Evolutionary conservation across 1,140 invertebrate genomes (phyloP), one percentile per base, ranked within the genome.

Genomic region (Cydia fagiglandana): DNA sequence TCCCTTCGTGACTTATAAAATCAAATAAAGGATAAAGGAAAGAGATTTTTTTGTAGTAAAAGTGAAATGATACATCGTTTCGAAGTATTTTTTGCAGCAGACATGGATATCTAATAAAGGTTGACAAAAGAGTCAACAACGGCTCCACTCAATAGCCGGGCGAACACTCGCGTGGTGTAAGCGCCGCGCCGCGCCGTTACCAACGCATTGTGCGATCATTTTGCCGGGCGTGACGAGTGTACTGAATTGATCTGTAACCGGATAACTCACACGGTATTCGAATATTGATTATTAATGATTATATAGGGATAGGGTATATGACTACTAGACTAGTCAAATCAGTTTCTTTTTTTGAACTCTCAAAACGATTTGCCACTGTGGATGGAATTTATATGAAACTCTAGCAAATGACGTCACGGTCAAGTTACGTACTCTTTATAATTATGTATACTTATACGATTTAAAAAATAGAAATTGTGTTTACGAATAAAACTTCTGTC

Each of bases 221-320:
- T 82, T 80, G 79, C 80, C 78, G 83, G 84, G 86, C 85, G 85
- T 86, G 84, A 83, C 81, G 9, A 20, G 10, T 7, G 47, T n/a
- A n/a, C 56, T 47, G 45, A 70, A 70, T 38, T 70, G 38, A 70
- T 45, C n/a, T 61, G 56, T 61, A 61, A 61, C 56, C 56, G 56
- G 20, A 61, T 61, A 61, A 61, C 56, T 24, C 17, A 61, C 6
- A 61, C n/a, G 20, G n/a, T 61, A 61, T 61, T 61, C 20, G 20
- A 24, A 61, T 61, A 61, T 24, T 7, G 9, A 61, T 61, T 56
- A 0, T 1, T 3, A 2, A 28, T 28, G n/a, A n/a, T n/a, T 24
- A 1, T 30, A 3, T 30, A 30, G 30, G 30, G 34, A 34, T 34
- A 34, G 34, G 34, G 34, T 34, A 34, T 34, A 6, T 34, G 34